Conservation (phyloP, 2,888 invertebrate genomes). For the Drosophila meridiana region DNA sequence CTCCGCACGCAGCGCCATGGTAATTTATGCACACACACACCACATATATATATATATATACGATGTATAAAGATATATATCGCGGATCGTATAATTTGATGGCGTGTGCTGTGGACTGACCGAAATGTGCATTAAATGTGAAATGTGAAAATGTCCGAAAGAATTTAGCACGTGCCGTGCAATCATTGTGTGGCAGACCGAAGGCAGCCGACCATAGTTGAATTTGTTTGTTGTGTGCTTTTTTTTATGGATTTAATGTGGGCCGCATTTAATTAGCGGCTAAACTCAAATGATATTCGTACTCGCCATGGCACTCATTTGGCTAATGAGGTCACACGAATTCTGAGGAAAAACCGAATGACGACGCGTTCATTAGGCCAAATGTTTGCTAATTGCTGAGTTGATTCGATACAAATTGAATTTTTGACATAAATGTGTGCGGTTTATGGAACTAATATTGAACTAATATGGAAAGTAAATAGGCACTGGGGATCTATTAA, state of each 20-base stretch:
- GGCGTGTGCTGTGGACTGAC: constrained; percentile 61
- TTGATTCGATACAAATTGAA: constrained; percentile 1
- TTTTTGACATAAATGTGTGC: neutral
- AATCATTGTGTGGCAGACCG: constrained; percentile 48
- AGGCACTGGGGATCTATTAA: neutral
- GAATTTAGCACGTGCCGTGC: constrained; percentile 72
- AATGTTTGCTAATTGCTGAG: constrained; percentile 15
- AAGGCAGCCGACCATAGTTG: neutral
- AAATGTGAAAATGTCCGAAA: constrained; percentile 54
- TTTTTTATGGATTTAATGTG: constrained; percentile 25
- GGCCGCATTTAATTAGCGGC: constrained; percentile 46
- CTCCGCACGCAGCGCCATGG: constrained; percentile 37
- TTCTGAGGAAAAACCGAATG: neutral
- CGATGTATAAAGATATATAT: constrained; percentile 41
- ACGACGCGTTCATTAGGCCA: constrained; percentile 18
- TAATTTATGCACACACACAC: constrained; percentile 25
- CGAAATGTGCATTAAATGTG: constrained; percentile 72
- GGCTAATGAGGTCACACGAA: constrained; percentile 43
- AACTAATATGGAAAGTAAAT: neutral
- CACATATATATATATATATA: constrained; percentile 5
- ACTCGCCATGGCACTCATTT: constrained; percentile 26
- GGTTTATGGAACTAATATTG: neutral
- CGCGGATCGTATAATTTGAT: constrained; percentile 69
- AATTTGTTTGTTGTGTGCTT: constrained; percentile 19
- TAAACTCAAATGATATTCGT: constrained; percentile 45